Evolutionary conservation across 2,113 vertebrate species (phyloP), one percentile per base, ranked within the genome.

Genomic region (Pseudorhombus dupliciocellatus): DNA sequence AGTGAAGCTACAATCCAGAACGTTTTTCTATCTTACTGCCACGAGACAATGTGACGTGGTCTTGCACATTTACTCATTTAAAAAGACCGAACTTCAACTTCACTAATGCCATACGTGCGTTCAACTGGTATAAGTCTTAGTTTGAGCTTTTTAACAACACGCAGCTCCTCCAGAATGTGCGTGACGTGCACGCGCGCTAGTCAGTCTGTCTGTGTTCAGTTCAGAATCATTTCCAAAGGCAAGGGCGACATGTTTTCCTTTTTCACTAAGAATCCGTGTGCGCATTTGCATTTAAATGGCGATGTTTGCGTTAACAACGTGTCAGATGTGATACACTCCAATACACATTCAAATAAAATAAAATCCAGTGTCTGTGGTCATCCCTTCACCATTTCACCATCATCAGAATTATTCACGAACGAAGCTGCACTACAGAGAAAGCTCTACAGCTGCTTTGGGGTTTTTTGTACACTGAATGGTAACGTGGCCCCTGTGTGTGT

Each of bases 171-270:
- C 5, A 8, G 44, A 44, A 30, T 66, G 16, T 42, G 46, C 25
- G 15, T 46, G n/a, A 15, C 46, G 48, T 42, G 70, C 48, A 51
- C 40, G 53, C 40, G 18, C 16, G 52, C 15, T 28, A 12, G 28
- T n/a, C 46, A 44, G 31, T 56, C n/a, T 57, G 53, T 15, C 20
- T 26, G 46, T 63, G 63, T 57, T 66, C 55, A 67, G 73, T 69
- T 86, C 84, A 84, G 59, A 77, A 53, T 86, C 73, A 84, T 75
- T 87, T 72, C 61, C 81, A 89, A 86, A 78, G 73, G 56, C 84
- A 90, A 84, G 78, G 78, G 58, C 79, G 79, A 28, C 37, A 66
- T 46, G 56, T n/a, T 25, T 16, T 10, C 21, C 15, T 52, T 24
- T 12, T 52, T 52, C 24, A 9, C 11, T 24, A 24, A 21, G 24